Base-by-base conservation (phyloP, 2,797 vertebrate species). In the Sebastes minor region DNA sequence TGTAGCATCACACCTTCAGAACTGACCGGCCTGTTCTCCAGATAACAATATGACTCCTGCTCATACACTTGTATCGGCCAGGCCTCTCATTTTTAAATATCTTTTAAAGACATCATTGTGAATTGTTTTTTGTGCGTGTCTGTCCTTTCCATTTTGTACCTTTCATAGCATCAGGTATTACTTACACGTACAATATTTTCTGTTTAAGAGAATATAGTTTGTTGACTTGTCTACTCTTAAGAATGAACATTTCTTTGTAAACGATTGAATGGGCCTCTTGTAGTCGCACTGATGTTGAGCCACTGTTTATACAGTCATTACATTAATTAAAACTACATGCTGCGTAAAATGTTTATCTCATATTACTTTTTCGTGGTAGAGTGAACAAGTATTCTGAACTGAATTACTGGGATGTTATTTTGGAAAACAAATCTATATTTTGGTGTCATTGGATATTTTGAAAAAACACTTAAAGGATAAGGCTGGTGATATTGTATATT, bases 111-210 rank as follows among this genome's bases (percentile, higher is more conserved):
- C 38, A 64, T 71, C 76, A 55, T 88, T 64, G 84, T 89, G 76
- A 78, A 59, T 80, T 63, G 82, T 89, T 89, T 42, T 42, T 73
- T 72, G 86, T 88, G 89, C 75, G 72, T 63, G 75, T 89, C 52
- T 80, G 81, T 91, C 59, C n/a, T 67, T 76, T 82, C 42, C 71
- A 75, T 89, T 92, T 92, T 91, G 35, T 87, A 93, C 80, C 42
- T 63, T 87, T 86, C 70, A 80, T 74, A 33, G 35, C 69, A 73
- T 46, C 66, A 82, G 56, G 57, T 89, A 23, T 78, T 42, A 73
- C 66, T 73, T 20, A 20, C 7, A 66, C 55, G 57, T 27, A 5
- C 59, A 74, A 18, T 3, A 9, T 68, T 59, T 78, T 83, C 53
- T 75, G 64, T 87, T 60, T 2, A 60, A 66, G 66, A 83, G 12